Evolutionary conservation across 1,140 invertebrate species (phyloP), one percentile per base, ranked within the genome.

Genomic region (Bombus breviceps): DNA sequence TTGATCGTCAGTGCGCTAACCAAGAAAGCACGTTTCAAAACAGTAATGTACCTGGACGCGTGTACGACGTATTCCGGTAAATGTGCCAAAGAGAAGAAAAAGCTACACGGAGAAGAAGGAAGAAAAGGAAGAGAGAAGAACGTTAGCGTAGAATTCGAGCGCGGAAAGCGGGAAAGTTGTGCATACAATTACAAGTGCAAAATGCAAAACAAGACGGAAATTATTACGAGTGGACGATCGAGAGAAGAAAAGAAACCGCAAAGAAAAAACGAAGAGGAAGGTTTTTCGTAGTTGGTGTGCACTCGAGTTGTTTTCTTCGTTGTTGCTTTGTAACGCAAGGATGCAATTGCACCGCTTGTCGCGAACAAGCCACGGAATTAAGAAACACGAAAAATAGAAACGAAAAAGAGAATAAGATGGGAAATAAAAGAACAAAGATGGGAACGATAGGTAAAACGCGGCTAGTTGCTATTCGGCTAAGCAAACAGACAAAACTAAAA

Each of bases 231-330:
- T 37, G 32, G 9, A 57, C 43, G n/a, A 74, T 22, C n/a, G 25
- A 25, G 25, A 62, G 57, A 12, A 64, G 34, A 10, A 37, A 64
- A 53, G 43, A 37, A 18, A 59, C 13, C 18, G 15, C 9, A 37
- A 77, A n/a, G 13, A 34, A 47, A 32, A 73, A 25, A 62, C 5
- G n/a, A 68, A 22, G 3, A 57, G 22, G 34, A 1, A 66, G 9
- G 28, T 9, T 64, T 88, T 88, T 89, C 86, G 62, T 69, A 28
- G 64, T 79, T 43, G 74, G 41, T 78, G 80, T 73, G 78, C 77
- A 75, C 59, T 74, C 57, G 57, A 74, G 77, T 79, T 69, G 22
- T 88, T 88, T 85, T 73, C 86, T 72, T 80, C 73, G 86, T 68
- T 66, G 68, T 89, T 85, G 32, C 78, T 85, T 85, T 83, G 66